Conservation (phyloP, 2,888 invertebrate species). For the Zeuzera pyrina region DNA sequence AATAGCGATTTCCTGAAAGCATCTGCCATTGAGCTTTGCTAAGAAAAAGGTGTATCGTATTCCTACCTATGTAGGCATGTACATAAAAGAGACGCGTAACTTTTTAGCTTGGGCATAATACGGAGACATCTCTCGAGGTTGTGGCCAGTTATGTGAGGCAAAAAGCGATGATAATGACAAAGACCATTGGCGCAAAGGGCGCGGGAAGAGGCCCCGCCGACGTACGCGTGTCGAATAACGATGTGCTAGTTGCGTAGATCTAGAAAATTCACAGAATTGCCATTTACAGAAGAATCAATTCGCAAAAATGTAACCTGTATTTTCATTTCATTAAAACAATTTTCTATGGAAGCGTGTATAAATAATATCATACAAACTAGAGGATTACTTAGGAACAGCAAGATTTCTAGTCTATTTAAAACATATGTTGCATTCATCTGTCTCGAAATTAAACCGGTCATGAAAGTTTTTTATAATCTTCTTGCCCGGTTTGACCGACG, state of each 20-base stretch:
- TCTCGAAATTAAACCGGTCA: too few species aligned
- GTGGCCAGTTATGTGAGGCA: slow-evolving; percentile 60
- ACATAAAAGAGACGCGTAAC: slow-evolving; percentile 27
- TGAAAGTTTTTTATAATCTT: too few species aligned
- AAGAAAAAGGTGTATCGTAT: slow-evolving; percentile 22
- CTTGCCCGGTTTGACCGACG: too few species aligned
- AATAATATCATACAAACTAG: too few species aligned
- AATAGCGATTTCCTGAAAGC: too few species aligned
- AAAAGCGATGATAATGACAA: slow-evolving; percentile 69
- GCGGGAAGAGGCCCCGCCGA: slow-evolving; percentile 42
- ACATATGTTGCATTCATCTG: too few species aligned
- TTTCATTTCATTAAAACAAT: too few species aligned
- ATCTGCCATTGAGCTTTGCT: slow-evolving; percentile 10
- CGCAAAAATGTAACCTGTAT: too few species aligned
- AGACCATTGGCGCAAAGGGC: slow-evolving; percentile 62
- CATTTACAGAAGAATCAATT: too few species aligned
- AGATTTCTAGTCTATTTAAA: too few species aligned
- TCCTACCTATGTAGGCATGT: slow-evolving; percentile 7
- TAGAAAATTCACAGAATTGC: slow-evolving; percentile 26
- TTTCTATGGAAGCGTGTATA: background rate
- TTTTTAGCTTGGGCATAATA: slow-evolving; percentile 25
- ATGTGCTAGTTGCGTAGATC: slow-evolving; percentile 27
- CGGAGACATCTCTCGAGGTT: slow-evolving; percentile 33
- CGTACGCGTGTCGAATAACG: slow-evolving; percentile 56
- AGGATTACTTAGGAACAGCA: too few species aligned